These are phyloP conservation scores for Ammospiza caudacuta DNA, from an alignment of 2,113 vertebrate species.

Conservation along the genomic window DNA sequence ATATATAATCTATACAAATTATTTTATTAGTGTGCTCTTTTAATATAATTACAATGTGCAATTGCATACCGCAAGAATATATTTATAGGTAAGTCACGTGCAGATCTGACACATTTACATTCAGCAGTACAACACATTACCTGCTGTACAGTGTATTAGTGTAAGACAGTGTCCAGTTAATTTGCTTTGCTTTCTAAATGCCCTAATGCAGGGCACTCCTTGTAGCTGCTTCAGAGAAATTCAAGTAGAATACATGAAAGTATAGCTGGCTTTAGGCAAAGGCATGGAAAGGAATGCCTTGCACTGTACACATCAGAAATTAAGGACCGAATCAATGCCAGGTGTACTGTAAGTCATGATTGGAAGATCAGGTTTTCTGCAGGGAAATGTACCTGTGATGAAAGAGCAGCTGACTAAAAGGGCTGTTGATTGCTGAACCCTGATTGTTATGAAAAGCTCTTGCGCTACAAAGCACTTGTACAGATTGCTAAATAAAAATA, in stretches of 20 bases:
- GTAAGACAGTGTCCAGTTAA: conserved; percentile 51
- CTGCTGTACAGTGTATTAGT: conserved; percentile 49
- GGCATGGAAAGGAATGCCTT: conserved; percentile 52
- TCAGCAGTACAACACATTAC: conserved; percentile 61
- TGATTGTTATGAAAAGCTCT: conserved; percentile 41
- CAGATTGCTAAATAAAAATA: conserved; percentile 84
- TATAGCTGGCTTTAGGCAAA: conserved; percentile 67
- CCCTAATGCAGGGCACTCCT: conserved; percentile 52
- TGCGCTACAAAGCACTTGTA: not conserved
- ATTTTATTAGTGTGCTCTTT: conserved; percentile 85
- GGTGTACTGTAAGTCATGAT: not conserved
- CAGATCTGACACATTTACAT: conserved; percentile 70
- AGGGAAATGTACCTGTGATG: conserved; percentile 24
- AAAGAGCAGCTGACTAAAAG: conserved; percentile 49
- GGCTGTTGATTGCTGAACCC: conserved; percentile 42
- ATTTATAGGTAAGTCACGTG: conserved; percentile 71
- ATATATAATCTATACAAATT: conserved; percentile 85
- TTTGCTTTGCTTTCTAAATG: conserved; percentile 37
- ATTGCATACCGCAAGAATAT: conserved; percentile 78
- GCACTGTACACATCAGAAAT: conserved; percentile 8
- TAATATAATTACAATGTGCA: conserved; percentile 84
- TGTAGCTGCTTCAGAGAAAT: conserved; percentile 75
- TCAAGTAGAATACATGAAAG: conserved; percentile 72
- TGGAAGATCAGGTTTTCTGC: conserved; percentile 29
- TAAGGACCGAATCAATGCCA: conserved; percentile 20